Evolutionary conservation across 2,888 invertebrate species (phyloP).

Genomic region (Lycocerus yunnanus): DNA sequence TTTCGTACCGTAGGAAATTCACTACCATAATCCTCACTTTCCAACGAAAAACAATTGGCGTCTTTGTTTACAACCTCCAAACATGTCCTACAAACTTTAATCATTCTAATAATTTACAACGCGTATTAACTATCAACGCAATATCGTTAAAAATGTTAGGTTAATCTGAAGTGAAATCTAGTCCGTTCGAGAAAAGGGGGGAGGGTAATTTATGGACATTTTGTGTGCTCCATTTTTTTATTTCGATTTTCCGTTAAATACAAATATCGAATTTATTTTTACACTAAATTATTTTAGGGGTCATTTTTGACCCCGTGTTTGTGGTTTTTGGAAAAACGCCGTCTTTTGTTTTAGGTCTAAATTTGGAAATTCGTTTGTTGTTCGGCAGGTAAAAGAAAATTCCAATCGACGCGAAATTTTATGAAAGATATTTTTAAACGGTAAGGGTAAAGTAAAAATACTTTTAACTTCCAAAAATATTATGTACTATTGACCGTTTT

Average conservation of each 20-base stretch:
- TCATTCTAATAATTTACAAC: neutral
- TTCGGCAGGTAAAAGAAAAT: neutral
- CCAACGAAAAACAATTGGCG: conserved; percentile 4
- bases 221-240: neutral
- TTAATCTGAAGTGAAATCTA: neutral
- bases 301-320: neutral
- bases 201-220: neutral
- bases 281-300: neutral
- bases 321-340: neutral
- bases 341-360: neutral
- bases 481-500: neutral
- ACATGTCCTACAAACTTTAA: conserved; percentile 16
- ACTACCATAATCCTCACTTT: conserved; percentile 2
- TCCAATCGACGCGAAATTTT: neutral
- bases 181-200: neutral
- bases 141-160: neutral
- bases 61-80: conserved; percentile 15
- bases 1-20: conserved; percentile 12
- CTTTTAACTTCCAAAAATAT: neutral
- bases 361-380: neutral
- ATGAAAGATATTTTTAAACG: neutral
- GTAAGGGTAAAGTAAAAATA: neutral
- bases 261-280: neutral
- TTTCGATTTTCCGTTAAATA: neutral
- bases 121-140: neutral